A percentile compares a stretch with the other conserved stretches of the same genome.
Conservation (phyloP, 2,797 vertebrate genomes). For the Sebastes hubbsi region DNA sequence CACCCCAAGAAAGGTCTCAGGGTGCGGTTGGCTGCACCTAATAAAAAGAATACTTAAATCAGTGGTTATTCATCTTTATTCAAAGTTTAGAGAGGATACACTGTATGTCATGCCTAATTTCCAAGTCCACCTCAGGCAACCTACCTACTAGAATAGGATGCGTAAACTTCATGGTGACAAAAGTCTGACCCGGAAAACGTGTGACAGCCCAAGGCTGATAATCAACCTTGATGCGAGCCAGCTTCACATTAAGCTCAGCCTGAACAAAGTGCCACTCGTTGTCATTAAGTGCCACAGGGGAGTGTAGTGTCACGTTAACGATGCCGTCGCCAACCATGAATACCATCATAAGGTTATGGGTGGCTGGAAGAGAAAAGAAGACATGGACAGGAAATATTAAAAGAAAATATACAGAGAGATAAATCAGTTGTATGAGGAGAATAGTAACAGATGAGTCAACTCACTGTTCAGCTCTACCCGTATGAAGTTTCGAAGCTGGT, state of each 20-base stretch:
- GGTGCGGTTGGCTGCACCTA: slow-evolving; percentile 92
- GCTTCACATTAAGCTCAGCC: slow-evolving; percentile 94
- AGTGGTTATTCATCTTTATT: neutral
- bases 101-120: neutral
- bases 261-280: slow-evolving; percentile 98
- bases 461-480: slow-evolving; percentile 94
- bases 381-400: neutral
- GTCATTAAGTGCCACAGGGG: slow-evolving; percentile 88
- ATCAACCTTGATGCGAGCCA: slow-evolving; percentile 93
- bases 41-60: neutral
- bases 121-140: slow-evolving; percentile 44
- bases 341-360: slow-evolving; percentile 88
- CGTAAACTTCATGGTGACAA: slow-evolving; percentile 90
- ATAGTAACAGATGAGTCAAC: slow-evolving; percentile 41
- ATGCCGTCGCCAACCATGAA: slow-evolving; percentile 96
- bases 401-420: neutral
- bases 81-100: neutral
- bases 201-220: slow-evolving; percentile 90
- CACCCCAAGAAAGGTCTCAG: slow-evolving; percentile 93
- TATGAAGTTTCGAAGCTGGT: slow-evolving; percentile 88
- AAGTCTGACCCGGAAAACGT: slow-evolving; percentile 91
- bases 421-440: neutral
- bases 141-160: slow-evolving; percentile 92
- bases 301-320: slow-evolving; percentile 88
- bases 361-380: slow-evolving; percentile 78